Percentiles rank a stretch among this genome's conserved stretches.
Conservation (phyloP, 2,113 vertebrate genomes). For the Pituophis catenifer region DNA sequence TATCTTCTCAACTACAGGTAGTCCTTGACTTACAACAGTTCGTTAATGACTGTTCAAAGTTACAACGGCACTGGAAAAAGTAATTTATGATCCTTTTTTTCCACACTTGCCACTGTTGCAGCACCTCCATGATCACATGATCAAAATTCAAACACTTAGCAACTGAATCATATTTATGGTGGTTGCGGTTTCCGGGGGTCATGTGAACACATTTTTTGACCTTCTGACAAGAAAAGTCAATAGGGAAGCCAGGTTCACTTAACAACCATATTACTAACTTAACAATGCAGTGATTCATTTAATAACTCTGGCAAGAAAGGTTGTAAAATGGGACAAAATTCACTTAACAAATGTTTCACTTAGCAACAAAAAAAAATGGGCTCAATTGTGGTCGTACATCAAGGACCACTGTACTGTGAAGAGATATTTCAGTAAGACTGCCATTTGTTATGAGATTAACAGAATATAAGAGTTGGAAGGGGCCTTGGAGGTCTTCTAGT, state of each 20-base stretch:
- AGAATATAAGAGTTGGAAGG: neutral
- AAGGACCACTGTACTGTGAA: neutral
- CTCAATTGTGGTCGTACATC: neutral
- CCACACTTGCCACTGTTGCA: neutral
- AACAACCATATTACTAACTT: neutral
- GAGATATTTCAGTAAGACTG: neutral
- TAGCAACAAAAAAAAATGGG: neutral
- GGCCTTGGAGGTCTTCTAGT: neutral
- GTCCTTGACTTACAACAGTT: no score
- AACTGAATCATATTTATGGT: neutral
- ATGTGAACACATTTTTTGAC: neutral
- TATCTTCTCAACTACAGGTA: neutral
- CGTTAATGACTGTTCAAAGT: no score
- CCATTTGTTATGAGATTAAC: neutral
- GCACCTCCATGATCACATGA: neutral
- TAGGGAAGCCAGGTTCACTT: neutral
- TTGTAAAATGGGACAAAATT: neutral
- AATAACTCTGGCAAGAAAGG: neutral
- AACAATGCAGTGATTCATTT: neutral
- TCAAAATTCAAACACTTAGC: neutral
- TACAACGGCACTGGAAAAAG: no score
- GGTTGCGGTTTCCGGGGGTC: fast-evolving
- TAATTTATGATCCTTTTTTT: neutral
- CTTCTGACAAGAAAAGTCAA: neutral
- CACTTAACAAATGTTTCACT: neutral